These are phyloP conservation scores for Rhagium mordax DNA, from an alignment of 2,888 invertebrate species.

Conservation along the genomic window DNA sequence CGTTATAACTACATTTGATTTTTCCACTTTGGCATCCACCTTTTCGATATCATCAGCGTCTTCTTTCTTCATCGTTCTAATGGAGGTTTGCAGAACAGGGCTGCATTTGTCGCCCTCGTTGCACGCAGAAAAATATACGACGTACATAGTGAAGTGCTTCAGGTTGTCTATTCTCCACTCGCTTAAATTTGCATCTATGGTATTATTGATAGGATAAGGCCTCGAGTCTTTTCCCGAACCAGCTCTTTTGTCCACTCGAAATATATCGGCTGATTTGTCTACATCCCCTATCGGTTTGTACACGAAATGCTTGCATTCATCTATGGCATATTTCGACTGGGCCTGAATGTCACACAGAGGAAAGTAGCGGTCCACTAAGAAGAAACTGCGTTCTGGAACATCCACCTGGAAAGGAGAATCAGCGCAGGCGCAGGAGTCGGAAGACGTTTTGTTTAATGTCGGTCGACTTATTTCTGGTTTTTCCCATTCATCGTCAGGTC, in stretches of 20 bases:
- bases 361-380: background rate
- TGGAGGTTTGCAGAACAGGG: constrained; percentile 67
- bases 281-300: constrained; percentile 30
- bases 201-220: background rate
- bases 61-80: constrained; percentile 70
- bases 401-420: too few relatives aligned
- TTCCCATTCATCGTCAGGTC: constrained; percentile 21
- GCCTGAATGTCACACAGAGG: constrained; percentile 49
- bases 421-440: constrained; percentile 18
- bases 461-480: background rate
- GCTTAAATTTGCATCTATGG: constrained; percentile 50
- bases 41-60: constrained; percentile 68
- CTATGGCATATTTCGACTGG: constrained; percentile 45
- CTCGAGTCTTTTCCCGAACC: background rate
- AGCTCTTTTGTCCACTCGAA: background rate
- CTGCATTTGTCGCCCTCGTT: constrained; percentile 73
- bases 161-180: constrained; percentile 65
- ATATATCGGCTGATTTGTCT: background rate
- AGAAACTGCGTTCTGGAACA: background rate
- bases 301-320: constrained; percentile 47
- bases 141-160: constrained; percentile 74
- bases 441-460: background rate
- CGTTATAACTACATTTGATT: constrained; percentile 57
- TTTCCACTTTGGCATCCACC: constrained; percentile 47
- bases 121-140: constrained; percentile 76